Base-by-base conservation (phyloP, 2,113 vertebrate genomes). In the Epinephelus moara region DNA sequence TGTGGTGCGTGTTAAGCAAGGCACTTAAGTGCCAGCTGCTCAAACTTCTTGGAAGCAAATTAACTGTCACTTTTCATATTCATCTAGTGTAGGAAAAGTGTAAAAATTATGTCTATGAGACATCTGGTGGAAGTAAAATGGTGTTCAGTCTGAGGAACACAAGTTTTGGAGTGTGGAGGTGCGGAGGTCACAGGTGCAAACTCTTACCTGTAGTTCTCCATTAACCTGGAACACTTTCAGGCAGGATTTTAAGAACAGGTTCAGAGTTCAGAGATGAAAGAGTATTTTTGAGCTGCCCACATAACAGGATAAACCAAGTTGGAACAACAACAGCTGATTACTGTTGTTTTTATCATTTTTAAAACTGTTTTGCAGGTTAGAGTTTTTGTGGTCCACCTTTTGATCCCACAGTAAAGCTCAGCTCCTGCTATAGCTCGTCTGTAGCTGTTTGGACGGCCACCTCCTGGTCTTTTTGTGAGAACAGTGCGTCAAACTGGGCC, bases 401-500 rank as follows among this genome's bases (percentile, higher is more conserved):
- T 67, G 37, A 10, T 23, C 52, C 17, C 23, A 53, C 1, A 4
- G 18, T 52, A 4, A 25, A 64, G 50, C 12, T 23, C 1, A 42
- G 2, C 23, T 64, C 45, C 6, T 70, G 87, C 80, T 90, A 93
- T 81, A 80, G 92, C 42, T 19, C 7, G 19, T 80, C 80, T 0
- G 70, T 78, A 63, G 7, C 83, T 23, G 81, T 80, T 2, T 59
- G 81, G 12, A 78, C 84, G 0, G 76, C 61, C 17, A 81, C 60
- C 18, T 6, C 25, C 33, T 3, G 75, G 15, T 42, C 57, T 9
- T 42, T 66, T 4, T 81, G 67, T 0, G 82, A 37, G 45, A 94
- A 94, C 88, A 95, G 94, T 30, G 94, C 47, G 17, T 27, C 80
- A 91, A 96, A 98, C 77, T 95, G 95, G 11, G 92, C 93, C 67